Evolutionary conservation across 1,140 invertebrate species (phyloP), one percentile per base, ranked within the genome.

Genomic region (Dolichoris vasculosae): DNA sequence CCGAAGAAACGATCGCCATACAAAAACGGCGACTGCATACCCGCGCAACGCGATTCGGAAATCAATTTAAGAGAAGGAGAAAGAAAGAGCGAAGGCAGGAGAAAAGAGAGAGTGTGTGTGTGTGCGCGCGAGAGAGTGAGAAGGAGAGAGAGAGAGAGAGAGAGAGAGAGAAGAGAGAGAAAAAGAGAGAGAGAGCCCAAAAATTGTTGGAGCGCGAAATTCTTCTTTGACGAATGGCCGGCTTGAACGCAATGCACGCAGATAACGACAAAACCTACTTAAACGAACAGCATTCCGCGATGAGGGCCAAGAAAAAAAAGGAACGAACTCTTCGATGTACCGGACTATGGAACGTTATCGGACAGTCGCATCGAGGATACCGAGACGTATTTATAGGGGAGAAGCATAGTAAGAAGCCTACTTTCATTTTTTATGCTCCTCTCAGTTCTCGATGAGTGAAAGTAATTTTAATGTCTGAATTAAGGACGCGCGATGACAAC

Each of bases 201-300:
- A 79, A 79, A 79, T 48, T 79, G 77, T 63, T 55, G n/a, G 55
- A 63, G 32, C 30, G 77, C 59, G 26, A 80, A 67, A 51, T 80
- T 67, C 38, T 71, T 38, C 64, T 67, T 71, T 82, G 80, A 82
- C 67, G 67, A 82, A 82, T 71, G 67, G 67, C 17, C 71, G n/a
- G n/a, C 71, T 43, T 75, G 40, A 4, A 77, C 43, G 9, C 4
- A 30, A 23, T 17, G 32, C 20, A 15, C 77, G 30, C 30, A 79
- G 48, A 63, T 59, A 77, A 63, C 77, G 77, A 63, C 75, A 76
- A 76, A 76, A 76, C 46, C 75, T 51, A 76, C 75, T 76, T 76
- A 76, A 76, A 76, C 30, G 75, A 76, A 76, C 77, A 79, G 30
- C 51, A 79, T 79, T 79, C 77, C 77, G 35, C 9, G 77, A 38